Conservation (phyloP, 2,797 vertebrate genomes). For the Melanotaenia parkinsoni region DNA sequence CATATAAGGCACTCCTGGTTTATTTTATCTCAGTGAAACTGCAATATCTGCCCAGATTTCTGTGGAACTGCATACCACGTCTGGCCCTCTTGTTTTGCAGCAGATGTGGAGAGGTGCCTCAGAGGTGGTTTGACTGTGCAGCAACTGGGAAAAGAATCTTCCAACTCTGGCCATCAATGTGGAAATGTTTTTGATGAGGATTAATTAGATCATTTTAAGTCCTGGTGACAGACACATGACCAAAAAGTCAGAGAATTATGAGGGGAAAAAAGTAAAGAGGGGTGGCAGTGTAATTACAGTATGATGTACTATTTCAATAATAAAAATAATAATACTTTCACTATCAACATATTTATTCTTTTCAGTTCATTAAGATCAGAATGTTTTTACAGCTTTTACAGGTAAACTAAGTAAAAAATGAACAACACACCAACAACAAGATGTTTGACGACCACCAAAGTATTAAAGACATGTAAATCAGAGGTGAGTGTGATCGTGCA, state of each 20-base stretch:
- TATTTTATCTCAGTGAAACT: slow-evolving; percentile 83
- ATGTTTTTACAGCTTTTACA: no score
- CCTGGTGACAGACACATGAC: slow-evolving; percentile 47
- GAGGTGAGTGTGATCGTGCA: no score
- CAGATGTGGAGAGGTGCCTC: slow-evolving; percentile 58
- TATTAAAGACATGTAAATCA: no score
- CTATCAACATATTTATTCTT: no score
- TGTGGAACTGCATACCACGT: slow-evolving; percentile 12
- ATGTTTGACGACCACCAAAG: no score
- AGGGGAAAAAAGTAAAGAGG: slow-evolving; percentile 12
- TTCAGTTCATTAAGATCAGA: no score
- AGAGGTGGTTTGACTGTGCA: slow-evolving; percentile 25
- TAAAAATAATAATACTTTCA: no score
- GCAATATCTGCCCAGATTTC: slow-evolving; percentile 67
- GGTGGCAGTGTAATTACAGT: slow-evolving; percentile 4
- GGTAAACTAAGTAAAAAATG: no score
- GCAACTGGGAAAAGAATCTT: not conserved
- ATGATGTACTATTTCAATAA: no score
- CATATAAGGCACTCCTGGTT: slow-evolving; percentile 75
- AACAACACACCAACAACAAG: no score
- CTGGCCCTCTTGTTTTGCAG: slow-evolving; percentile 43
- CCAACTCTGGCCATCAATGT: slow-evolving; percentile 39
- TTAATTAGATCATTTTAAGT: slow-evolving; percentile 65
- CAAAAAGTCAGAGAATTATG: slow-evolving; percentile 21
- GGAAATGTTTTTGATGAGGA: slow-evolving; percentile 56